Base-by-base conservation (phyloP, 2,113 vertebrate species). In the Pao palembangensis region DNA sequence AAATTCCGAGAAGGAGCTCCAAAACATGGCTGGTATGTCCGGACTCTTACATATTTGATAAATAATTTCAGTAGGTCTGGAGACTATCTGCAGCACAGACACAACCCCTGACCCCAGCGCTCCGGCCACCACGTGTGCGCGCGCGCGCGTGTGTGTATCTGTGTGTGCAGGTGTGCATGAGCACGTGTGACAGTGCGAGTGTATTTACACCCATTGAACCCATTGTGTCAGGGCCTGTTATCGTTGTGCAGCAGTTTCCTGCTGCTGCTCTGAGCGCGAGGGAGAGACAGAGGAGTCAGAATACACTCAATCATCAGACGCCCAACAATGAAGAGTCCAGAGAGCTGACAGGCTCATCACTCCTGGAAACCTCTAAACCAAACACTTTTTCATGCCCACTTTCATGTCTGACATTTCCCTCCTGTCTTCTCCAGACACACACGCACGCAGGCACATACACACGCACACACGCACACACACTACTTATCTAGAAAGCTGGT, bases 191-290 rank as follows among this genome's bases (percentile, higher is more conserved):
- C 23, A 21, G 62, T 57, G 47, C 17, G 4, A 20, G 47, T 68
- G 74, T 69, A 51, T 86, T 74, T 78, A 66, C 46, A 49, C 51
- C 71, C 6, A 42, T 47, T 67, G 58, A 64, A 71, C 73, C 82
- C 70, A 87, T 85, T 87, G 87, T 88, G 76, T 85, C 75, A 0
- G 17, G 58, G 61, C 63, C 75, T 73, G 78, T 87, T 88, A 86
- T 86, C 85, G 82, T 85, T 83, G 79, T 76, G 69, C 68, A 79
- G 80, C 85, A 83, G 85, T 83, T 86, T 87, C 87, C 87, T 84
- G 44, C 20, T 54, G 64, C 61, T 18, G 47, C 64, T 58, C 25
- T 20, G 54, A 81, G 51, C 38, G 57, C 61, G 70, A 25, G 41
- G 23, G 31, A 60, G 43, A 61, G 43, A 78, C 67, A 63, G 51